Base-by-base conservation (phyloP, 2,113 vertebrate genomes). In the Rhinoptilus africanus region DNA sequence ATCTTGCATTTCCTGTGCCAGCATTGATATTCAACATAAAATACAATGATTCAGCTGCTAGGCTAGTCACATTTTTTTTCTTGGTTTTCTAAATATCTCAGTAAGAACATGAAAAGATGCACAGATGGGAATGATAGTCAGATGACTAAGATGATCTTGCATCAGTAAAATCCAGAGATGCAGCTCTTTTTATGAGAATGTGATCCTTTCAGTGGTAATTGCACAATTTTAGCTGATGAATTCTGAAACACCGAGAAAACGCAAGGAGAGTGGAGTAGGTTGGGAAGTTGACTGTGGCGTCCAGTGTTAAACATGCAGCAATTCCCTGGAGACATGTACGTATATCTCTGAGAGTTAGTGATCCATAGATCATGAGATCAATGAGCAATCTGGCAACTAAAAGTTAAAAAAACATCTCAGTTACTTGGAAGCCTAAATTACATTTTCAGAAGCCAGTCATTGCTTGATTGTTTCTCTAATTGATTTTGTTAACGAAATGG, bases 91-190 rank as follows among this genome's bases (percentile, higher is more conserved):
- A 93, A 92, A 83, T 66, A 85, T 95, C 96, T 96, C 74, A 79
- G 54, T 83, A 91, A 96, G 91, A 97, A 95, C 82, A 92, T 80
- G 85, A 94, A 97, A 96, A 96, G 93, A 96, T 74, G 78, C 85
- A 91, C 96, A 96, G 92, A 96, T 97, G 95, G 95, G 66, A 97
- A 79, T 37, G 81, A 88, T 8, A 95, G 75, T 93, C 87, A 96
- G 94, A 96, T 93, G 95, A 93, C 92, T 95, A 95, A 96, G 80
- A 94, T 59, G 77, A 89, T 96, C 79, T 94, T 71, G 54, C 76
- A 96, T 57, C 76, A 96, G 80, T 94, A 91, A 90, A 93, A 92
- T 43, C 53, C 66, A 92, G 60, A 93, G 76, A 96, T 69, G 50
- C 47, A 90, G 74, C 73, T 88, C 73, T 68, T 84, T 82, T 94